phyloP scores from a whole-genome alignment of 2,888 invertebrate genomes.

The Polia nebulosa region DNA sequence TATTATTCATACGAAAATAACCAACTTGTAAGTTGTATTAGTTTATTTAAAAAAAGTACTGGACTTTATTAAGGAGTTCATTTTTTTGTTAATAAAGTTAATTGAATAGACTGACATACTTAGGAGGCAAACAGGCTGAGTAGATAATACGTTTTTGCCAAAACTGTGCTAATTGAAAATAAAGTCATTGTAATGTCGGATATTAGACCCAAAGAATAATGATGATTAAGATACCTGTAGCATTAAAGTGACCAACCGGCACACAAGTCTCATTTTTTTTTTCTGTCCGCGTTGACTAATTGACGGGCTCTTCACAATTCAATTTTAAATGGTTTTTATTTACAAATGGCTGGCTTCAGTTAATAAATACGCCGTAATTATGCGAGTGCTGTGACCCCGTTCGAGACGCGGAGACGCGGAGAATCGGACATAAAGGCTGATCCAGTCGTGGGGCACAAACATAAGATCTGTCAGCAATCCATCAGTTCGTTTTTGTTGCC shows the following conservation, averaged over 20 bases:
- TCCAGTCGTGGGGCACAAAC: conserved; percentile 53
- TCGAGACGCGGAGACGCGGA: conserved; percentile 31
- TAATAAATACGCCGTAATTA: conserved; percentile 60
- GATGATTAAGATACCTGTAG: neutral
- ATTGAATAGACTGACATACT: neutral
- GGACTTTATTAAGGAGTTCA: neutral
- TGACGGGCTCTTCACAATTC: conserved; percentile 14
- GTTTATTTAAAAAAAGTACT: neutral
- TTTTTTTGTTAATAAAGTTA: neutral
- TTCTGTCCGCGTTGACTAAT: conserved; percentile 36
- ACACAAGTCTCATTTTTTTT: conserved; percentile 10
- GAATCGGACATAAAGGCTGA: conserved; percentile 56
- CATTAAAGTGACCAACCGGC: conserved; percentile 8
- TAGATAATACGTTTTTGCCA: neutral
- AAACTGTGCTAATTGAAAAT: neutral
- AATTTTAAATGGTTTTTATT: conserved; percentile 51
- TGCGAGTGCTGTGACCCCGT: conserved; percentile 61
- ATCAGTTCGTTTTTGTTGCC: conserved; percentile 74
- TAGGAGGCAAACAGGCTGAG: neutral
- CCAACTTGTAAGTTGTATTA: conserved; percentile 4
- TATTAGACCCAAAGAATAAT: too few species aligned
- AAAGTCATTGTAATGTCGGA: neutral
- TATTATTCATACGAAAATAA: conserved; percentile 5
- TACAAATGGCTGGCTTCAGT: conserved; percentile 43
- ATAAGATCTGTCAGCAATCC: conserved; percentile 72